Evolutionary conservation across 2,113 vertebrate species (phyloP).

Genomic region (Microtus montanus): DNA sequence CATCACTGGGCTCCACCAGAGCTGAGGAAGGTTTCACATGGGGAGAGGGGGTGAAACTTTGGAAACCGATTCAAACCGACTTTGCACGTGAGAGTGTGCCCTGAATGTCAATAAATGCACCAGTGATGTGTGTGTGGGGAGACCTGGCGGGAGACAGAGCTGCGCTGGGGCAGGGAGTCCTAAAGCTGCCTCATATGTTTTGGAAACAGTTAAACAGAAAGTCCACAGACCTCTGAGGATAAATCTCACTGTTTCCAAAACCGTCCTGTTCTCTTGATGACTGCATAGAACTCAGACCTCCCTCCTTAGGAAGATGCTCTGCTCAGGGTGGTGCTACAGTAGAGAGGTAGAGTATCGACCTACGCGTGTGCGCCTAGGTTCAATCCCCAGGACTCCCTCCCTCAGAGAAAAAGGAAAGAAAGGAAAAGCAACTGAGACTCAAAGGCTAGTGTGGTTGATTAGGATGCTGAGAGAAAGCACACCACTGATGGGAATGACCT

Average conservation of each 20-base stretch:
- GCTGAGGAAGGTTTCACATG: neutral
- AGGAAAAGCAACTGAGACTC: neutral
- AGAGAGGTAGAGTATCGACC: neutral
- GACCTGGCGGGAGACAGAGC: neutral
- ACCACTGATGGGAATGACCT: neutral
- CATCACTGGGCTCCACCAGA: neutral
- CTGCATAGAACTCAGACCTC: neutral
- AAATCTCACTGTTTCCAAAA: neutral
- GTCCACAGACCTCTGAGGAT: neutral
- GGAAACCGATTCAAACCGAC: neutral
- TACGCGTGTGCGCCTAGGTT: neutral
- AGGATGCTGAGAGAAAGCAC: neutral
- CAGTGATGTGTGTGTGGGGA: neutral
- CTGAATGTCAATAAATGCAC: neutral
- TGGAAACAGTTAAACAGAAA: conserved; percentile 4
- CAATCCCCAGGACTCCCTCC: neutral
- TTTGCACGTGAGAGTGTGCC: neutral
- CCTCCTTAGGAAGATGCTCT: neutral
- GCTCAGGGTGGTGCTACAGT: neutral
- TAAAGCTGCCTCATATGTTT: neutral
- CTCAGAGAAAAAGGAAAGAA: neutral
- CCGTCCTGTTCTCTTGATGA: neutral
- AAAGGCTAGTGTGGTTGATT: neutral
- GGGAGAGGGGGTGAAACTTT: neutral
- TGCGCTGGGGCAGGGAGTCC: neutral